A percentile compares a stretch with the other conserved stretches of the same genome.
Evolutionary conservation across 2,888 invertebrate genomes (phyloP).

Genomic region (Atethmia centrago): DNA sequence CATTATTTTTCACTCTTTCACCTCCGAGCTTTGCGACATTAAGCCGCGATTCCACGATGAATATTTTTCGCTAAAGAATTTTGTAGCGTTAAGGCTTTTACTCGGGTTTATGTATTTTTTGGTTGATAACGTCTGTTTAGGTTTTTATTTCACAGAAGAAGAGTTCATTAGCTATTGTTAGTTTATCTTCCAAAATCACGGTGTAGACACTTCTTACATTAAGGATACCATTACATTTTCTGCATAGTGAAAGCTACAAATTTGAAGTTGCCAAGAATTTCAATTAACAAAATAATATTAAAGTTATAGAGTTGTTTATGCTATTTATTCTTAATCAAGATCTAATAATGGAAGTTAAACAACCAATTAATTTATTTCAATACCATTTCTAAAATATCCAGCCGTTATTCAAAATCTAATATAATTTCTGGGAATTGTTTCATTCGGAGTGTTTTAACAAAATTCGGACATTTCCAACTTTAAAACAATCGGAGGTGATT

Average conservation of each 20-base stretch:
- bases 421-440: conserved; percentile 24
- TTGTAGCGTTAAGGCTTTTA: conserved; percentile 6
- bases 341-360: conserved; percentile 12
- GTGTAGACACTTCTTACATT: not conserved
- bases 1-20: conserved; percentile 57
- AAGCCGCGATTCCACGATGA: conserved; percentile 16
- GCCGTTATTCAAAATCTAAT: conserved; percentile 8
- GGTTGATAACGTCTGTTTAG: not conserved
- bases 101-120: conserved; percentile 2
- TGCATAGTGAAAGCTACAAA: not conserved
- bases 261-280: not conserved
- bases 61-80: conserved; percentile 8
- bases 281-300: conserved; percentile 1
- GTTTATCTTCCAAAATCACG: not conserved
- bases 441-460: conserved; percentile 9
- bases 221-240: not conserved
- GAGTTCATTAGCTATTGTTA: not conserved
- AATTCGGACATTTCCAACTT: conserved; percentile 39
- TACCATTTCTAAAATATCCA: conserved; percentile 22
- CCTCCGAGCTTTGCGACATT: conserved; percentile 12
- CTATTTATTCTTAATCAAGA: not conserved
- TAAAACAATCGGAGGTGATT: conserved; percentile 45
- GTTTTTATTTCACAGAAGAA: not conserved
- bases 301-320: conserved; percentile 1
- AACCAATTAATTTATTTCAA: conserved; percentile 30